Evolutionary conservation across 2,113 vertebrate species (phyloP), one percentile per base, ranked within the genome.

Genomic region (Mesitornis unicolor): DNA sequence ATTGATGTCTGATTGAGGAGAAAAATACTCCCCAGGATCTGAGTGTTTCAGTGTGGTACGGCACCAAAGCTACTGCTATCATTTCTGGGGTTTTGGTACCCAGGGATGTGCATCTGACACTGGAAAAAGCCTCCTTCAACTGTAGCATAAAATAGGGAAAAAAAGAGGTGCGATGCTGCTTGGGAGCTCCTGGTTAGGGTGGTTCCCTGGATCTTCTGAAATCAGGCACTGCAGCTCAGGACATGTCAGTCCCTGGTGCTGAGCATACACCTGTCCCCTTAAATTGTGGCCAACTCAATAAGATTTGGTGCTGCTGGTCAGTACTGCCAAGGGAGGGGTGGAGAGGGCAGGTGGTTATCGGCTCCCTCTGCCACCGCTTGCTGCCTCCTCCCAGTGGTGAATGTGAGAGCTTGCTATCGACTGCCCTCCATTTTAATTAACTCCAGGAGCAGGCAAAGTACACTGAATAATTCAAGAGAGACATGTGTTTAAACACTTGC

Each of bases 401-500:
- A 16, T 4, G 13, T 5, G 69, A 91, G 93, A 79, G 50, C 77
- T 92, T 35, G 5, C 47, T 90, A 14, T 65, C 0, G 2, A 64
- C 74, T 74, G 82, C 54, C 79, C 80, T 96, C 61, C 54, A 9
- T 71, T 84, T 89, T 86, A 90, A 95, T 83, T 70, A 90, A 89
- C 87, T 95, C 50, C 93, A 82, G 70, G 84, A 92, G 85, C 59
- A 93, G 83, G 48, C 80, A 92, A 33, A 84, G 89, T 22, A 40
- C 59, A n/a, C 83, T 65, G 84, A 93, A 92, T 94, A 83, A 97
- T 94, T 95, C 77, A 93, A 74, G 70, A 83, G 31, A 71, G 87
- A 93, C 33, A 9, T 5, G 60, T 88, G 80, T 89, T 95, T 84
- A 93, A 97, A 95, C 87, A 92, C 85, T 95, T 87, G 87, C 90